Conservation (phyloP, 2,113 vertebrate species). For the Pitta sordida region DNA sequence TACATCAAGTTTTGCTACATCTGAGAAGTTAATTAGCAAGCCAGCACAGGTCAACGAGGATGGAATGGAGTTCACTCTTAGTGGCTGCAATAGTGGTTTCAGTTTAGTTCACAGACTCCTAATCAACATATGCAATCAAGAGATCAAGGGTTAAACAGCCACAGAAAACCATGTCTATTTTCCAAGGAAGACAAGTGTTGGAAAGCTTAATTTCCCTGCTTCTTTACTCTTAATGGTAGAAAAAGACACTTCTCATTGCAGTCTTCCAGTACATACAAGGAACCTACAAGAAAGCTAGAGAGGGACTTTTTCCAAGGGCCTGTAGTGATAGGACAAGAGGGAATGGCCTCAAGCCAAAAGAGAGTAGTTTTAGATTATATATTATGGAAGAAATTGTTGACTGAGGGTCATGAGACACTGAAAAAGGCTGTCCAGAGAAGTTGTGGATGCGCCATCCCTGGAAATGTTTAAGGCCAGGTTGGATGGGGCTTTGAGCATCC, state of each 20-base stretch:
- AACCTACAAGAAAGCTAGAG: background rate
- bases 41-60: background rate
- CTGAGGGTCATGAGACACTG: background rate
- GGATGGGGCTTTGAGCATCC: background rate
- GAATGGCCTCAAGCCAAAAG: background rate
- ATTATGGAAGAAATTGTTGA: background rate
- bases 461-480: background rate
- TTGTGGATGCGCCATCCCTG: background rate
- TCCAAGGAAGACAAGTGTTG: background rate
- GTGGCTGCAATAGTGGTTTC: background rate
- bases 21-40: background rate
- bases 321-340: background rate
- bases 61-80: background rate
- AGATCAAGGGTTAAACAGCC: background rate
- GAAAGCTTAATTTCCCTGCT: background rate
- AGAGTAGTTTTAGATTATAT: background rate
- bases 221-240: background rate
- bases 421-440: too few species aligned
- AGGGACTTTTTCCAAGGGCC: background rate
- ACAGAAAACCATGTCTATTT: background rate
- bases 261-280: background rate
- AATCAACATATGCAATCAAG: background rate
- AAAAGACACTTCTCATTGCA: background rate
- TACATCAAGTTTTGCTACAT: background rate
- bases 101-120: background rate